Conservation (phyloP, 2,113 vertebrate species). For the Dicerorhinus sumatrensis region DNA sequence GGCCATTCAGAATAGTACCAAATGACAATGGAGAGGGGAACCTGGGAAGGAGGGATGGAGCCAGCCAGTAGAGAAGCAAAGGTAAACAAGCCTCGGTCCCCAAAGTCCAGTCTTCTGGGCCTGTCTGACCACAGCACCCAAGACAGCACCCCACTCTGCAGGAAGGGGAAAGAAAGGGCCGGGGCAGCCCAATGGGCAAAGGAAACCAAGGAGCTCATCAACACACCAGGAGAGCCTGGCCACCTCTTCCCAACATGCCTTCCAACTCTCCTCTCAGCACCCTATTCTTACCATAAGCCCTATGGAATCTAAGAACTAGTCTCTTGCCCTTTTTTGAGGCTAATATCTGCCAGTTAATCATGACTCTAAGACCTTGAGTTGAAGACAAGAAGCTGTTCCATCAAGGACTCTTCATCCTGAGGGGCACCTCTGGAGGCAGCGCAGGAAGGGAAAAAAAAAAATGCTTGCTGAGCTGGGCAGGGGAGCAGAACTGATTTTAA, state of each 20-base stretch:
- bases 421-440: background rate
- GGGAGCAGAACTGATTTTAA: conserved; percentile 3
- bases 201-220: background rate
- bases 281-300: background rate
- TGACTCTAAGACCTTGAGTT: background rate
- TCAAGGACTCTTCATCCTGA: background rate
- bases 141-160: background rate
- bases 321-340: background rate
- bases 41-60: background rate
- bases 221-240: background rate
- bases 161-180: background rate
- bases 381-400: background rate
- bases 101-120: background rate
- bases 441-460: background rate
- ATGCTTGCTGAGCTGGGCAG: background rate
- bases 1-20: background rate
- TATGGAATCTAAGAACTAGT: background rate
- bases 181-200: background rate
- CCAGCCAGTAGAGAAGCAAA: background rate
- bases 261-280: background rate
- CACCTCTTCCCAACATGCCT: background rate
- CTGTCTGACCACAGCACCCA: background rate
- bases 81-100: background rate
- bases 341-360: background rate
- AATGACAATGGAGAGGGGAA: background rate